Conservation (phyloP, 2,113 vertebrate species). For the Myxocyprinus asiaticus region DNA sequence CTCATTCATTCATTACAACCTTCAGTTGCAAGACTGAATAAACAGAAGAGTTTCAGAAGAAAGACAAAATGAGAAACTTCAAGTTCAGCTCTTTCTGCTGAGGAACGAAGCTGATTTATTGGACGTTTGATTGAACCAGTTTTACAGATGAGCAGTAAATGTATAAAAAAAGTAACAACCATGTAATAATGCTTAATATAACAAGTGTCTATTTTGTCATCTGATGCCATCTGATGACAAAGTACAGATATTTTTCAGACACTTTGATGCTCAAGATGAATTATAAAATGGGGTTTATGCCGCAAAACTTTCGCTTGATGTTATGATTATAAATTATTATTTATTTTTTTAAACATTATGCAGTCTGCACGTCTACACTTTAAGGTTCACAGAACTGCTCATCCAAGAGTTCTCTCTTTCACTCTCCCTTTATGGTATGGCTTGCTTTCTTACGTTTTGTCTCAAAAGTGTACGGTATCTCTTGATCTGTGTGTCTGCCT, state of each 20-base stretch:
- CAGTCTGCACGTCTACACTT: not conserved
- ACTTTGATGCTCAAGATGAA: conserved; percentile 25
- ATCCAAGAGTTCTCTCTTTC: not conserved
- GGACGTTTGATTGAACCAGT: conserved; percentile 39
- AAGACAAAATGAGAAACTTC: too few relatives aligned
- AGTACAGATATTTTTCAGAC: conserved; percentile 15
- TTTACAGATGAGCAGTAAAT: conserved; percentile 12
- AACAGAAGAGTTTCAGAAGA: too few relatives aligned
- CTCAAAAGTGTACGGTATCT: not conserved
- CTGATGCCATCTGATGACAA: conserved; percentile 28
- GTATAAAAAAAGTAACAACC: conserved; percentile 28
- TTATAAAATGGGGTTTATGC: not conserved
- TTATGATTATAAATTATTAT: not conserved
- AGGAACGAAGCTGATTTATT: conserved; percentile 29
- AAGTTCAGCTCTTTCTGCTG: not conserved
- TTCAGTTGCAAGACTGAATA: too few relatives aligned
- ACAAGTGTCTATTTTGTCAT: conserved; percentile 36
- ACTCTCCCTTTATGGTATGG: not conserved
- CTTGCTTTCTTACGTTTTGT: conserved; percentile 33
- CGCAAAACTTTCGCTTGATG: not conserved
- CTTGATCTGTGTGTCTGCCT: conserved; percentile 30
- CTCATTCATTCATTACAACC: too few relatives aligned
- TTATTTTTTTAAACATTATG: too few relatives aligned
- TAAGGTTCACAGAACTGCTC: not conserved
- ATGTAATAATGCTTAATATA: conserved; percentile 26